A percentile compares a stretch with the other conserved stretches of the same genome.
These are phyloP conservation scores for Sebastes trivittatus DNA, from an alignment of 2,797 vertebrate genomes.

Conservation along the genomic window DNA sequence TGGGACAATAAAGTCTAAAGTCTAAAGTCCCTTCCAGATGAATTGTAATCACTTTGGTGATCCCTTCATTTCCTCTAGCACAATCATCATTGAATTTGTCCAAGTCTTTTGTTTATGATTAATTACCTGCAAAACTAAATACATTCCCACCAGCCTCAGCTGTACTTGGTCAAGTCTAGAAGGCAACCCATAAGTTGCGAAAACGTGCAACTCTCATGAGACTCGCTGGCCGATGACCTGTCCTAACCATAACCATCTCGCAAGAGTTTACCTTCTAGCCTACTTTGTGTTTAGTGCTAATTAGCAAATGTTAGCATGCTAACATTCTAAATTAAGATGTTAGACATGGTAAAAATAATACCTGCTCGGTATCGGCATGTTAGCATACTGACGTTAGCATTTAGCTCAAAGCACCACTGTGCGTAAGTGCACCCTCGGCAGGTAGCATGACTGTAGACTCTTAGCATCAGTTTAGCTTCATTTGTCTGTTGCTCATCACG, in stretches of 20 bases:
- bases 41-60: neutral
- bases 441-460: neutral
- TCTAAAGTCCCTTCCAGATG: neutral
- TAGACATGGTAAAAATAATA: neutral
- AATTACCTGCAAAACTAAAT: neutral
- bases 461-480: neutral
- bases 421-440: neutral
- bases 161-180: neutral
- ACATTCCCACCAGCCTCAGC: neutral
- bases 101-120: neutral
- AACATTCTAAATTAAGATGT: neutral
- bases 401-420: neutral
- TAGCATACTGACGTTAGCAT: neutral
- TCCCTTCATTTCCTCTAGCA: neutral
- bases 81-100: neutral
- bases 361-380: neutral
- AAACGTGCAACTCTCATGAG: too few relatives aligned
- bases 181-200: fast-evolving
- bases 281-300: neutral
- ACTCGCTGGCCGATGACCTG: too few relatives aligned
- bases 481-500: neutral
- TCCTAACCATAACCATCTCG: too few relatives aligned
- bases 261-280: too few relatives aligned
- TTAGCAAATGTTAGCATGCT: neutral
- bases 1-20: too few relatives aligned